Percentiles rank a stretch among this genome's conserved stretches.
Conservation (phyloP, 2,113 vertebrate species). For the Apteryx mantelli region DNA sequence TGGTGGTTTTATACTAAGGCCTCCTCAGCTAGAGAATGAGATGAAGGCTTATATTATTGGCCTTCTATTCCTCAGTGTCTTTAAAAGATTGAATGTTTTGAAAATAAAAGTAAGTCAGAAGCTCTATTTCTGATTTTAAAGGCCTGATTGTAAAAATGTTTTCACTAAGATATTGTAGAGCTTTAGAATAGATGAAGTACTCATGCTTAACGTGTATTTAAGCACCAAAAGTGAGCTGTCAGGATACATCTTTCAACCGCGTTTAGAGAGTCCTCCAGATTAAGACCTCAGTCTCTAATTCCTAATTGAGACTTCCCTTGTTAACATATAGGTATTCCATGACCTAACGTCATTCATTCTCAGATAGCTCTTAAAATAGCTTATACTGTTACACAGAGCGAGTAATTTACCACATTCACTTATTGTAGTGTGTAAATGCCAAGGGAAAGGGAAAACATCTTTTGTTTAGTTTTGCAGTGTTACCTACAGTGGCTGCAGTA, state of each 20-base stretch:
- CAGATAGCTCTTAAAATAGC: constrained; percentile 5
- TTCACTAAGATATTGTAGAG: background rate
- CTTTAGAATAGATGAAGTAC: background rate
- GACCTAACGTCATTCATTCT: background rate
- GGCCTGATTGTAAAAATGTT: background rate
- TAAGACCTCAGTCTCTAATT: background rate
- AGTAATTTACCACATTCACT: background rate
- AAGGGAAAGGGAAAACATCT: background rate
- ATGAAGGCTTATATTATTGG: background rate
- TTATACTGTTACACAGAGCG: background rate
- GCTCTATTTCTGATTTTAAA: background rate
- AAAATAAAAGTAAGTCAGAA: background rate
- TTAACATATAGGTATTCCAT: background rate
- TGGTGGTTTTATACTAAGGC: background rate
- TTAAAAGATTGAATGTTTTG: background rate
- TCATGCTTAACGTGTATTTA: background rate
- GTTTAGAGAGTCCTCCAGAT: background rate
- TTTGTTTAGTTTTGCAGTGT: constrained; percentile 16
- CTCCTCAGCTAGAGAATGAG: background rate
- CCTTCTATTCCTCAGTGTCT: background rate
- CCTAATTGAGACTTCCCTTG: background rate
- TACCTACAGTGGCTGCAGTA: background rate
- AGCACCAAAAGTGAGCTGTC: background rate
- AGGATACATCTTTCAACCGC: background rate
- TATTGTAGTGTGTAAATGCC: background rate